Conservation (phyloP, 2,797 vertebrate species). For the Sebastes cheni region DNA sequence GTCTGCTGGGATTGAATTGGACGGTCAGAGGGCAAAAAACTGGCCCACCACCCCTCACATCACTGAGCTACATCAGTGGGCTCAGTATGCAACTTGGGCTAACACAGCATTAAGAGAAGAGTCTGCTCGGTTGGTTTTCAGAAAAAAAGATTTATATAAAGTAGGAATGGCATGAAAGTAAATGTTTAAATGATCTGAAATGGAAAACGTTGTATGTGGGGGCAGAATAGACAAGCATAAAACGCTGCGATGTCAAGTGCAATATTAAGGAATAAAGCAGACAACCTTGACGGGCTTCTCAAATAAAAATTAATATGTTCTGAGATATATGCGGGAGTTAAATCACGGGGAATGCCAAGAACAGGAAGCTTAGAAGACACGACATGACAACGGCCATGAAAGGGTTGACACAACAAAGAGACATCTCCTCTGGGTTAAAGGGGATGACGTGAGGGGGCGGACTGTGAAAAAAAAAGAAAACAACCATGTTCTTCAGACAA, state of each 20-base stretch:
- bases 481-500: slow-evolving; percentile 61
- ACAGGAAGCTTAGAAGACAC: slow-evolving; percentile 34
- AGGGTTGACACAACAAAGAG: slow-evolving; percentile 67
- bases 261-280: slow-evolving; percentile 52
- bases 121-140: slow-evolving; percentile 19
- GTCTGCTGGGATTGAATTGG: slow-evolving; percentile 47
- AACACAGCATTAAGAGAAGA: slow-evolving; percentile 29
- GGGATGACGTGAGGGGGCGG: slow-evolving; percentile 41
- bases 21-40: slow-evolving; percentile 17
- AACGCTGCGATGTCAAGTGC: slow-evolving; percentile 50
- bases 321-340: slow-evolving; percentile 25
- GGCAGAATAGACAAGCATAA: slow-evolving; percentile 49
- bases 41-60: slow-evolving; percentile 34
- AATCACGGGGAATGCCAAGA: slow-evolving; percentile 40
- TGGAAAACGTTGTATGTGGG: slow-evolving; percentile 38
- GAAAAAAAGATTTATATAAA: slow-evolving; percentile 36
- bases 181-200: slow-evolving; percentile 56
- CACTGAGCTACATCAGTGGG: slow-evolving; percentile 48
- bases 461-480: slow-evolving; percentile 5
- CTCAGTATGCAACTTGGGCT: slow-evolving; percentile 36
- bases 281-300: slow-evolving; percentile 52
- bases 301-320: slow-evolving; percentile 42
- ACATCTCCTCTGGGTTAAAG: slow-evolving; percentile 61
- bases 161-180: slow-evolving; percentile 35
- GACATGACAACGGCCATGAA: slow-evolving; percentile 53